A percentile compares a stretch with the other conserved stretches of the same genome.
These are phyloP conservation scores for Phylloscopus collybita DNA, from an alignment of 2,797 vertebrate genomes.

Conservation along the genomic window DNA sequence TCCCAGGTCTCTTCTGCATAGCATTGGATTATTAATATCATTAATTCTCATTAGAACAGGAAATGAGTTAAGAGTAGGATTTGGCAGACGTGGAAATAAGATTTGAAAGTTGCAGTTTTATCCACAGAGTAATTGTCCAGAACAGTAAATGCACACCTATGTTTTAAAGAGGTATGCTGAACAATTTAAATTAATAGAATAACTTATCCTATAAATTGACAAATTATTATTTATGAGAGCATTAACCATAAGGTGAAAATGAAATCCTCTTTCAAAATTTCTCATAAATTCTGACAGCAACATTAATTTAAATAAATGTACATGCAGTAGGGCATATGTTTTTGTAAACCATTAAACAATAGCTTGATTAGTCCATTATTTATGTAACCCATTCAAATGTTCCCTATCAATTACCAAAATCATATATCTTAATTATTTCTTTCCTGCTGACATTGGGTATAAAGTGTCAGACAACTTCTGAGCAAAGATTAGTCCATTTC, in stretches of 20 bases:
- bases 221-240: slow-evolving; percentile 57
- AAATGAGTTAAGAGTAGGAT: background rate
- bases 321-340: background rate
- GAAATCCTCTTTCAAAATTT: slow-evolving; percentile 52
- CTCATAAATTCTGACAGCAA: slow-evolving; percentile 49
- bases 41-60: background rate
- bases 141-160: slow-evolving; percentile 9
- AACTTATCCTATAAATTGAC: background rate
- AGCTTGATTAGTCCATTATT: slow-evolving; percentile 66
- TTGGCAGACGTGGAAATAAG: slow-evolving; percentile 13
- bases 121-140: background rate
- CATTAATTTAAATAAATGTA: slow-evolving; percentile 62
- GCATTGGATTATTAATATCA: background rate
- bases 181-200: background rate
- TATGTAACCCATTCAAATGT: slow-evolving; percentile 60
- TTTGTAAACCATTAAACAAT: slow-evolving; percentile 26
- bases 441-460: slow-evolving; percentile 25
- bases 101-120: slow-evolving; percentile 5
- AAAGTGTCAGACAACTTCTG: slow-evolving; percentile 34
- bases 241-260: slow-evolving; percentile 57
- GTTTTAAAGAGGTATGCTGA: background rate
- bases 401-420: slow-evolving; percentile 51
- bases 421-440: slow-evolving; percentile 60
- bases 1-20: background rate
- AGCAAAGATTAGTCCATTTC: slow-evolving; percentile 33